A percentile compares a stretch with the other conserved stretches of the same genome.
phyloP scores from a whole-genome alignment of 2,888 invertebrate species.

The Anoplius nigerrimus region DNA sequence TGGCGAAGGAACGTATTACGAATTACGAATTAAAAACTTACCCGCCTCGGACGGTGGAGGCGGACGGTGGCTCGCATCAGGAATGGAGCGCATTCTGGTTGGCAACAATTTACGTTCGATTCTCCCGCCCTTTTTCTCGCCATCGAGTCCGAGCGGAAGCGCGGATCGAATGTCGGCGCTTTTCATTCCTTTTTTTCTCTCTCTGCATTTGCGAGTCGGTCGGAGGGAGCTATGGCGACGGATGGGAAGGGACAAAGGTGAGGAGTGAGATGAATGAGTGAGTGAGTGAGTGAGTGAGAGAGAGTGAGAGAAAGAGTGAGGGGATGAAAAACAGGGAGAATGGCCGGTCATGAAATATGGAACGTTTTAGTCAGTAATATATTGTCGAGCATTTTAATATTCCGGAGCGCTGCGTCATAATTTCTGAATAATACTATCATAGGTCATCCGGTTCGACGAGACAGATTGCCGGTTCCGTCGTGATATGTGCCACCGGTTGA shows the following conservation, averaged over 20 bases:
- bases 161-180: no score
- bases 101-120: no score
- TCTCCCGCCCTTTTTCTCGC: no score
- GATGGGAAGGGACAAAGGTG: background rate
- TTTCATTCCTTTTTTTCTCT: no score
- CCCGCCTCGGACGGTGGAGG: background rate
- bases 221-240: background rate
- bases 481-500: slow-evolving; percentile 40
- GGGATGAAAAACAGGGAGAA: background rate
- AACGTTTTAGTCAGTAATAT: slow-evolving; percentile 29
- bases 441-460: slow-evolving; percentile 30
- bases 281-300: background rate
- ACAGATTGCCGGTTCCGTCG: slow-evolving; percentile 22
- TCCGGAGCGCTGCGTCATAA: slow-evolving; percentile 38
- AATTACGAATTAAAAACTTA: background rate
- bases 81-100: no score
- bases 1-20: no score
- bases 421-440: slow-evolving; percentile 33
- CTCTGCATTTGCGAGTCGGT: no score
- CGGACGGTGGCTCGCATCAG: no score
- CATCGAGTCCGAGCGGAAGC: no score
- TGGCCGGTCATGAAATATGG: no score
- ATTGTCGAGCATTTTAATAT: slow-evolving; percentile 41
- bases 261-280: background rate
- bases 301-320: background rate